A percentile compares a stretch with the other conserved stretches of the same genome.
phyloP scores from a whole-genome alignment of 2,888 invertebrate species.

The Clusia tigrina region DNA sequence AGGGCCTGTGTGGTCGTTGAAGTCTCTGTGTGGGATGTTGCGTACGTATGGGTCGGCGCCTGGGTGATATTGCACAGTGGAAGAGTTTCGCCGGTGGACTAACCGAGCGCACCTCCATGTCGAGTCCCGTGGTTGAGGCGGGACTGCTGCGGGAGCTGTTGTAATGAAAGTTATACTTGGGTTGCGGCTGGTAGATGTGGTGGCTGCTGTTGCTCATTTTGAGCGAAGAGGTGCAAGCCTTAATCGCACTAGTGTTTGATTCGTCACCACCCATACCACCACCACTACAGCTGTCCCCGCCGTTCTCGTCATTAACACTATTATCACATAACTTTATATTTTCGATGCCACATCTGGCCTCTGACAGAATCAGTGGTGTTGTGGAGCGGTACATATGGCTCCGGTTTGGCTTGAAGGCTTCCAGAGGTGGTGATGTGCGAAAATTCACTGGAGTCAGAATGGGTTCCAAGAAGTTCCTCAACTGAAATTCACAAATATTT shows the following conservation, averaged over 20 bases:
- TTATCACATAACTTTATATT: constrained; percentile 66
- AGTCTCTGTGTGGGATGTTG: constrained; percentile 59
- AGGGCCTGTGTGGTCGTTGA: constrained; percentile 81
- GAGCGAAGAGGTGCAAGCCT: constrained; percentile 55
- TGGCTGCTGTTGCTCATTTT: constrained; percentile 63
- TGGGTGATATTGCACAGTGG: constrained; percentile 69
- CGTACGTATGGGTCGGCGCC: constrained; percentile 70
- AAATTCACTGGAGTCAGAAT: constrained; percentile 88
- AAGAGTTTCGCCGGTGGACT: constrained; percentile 67
- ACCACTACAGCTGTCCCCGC: constrained; percentile 42
- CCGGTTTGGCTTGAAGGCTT: constrained; percentile 81
- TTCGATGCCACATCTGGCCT: constrained; percentile 65
- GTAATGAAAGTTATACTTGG: constrained; percentile 62
- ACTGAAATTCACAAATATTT: constrained; percentile 55
- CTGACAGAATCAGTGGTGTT: constrained; percentile 65
- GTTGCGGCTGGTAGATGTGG: constrained; percentile 63
- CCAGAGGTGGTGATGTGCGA: constrained; percentile 88
- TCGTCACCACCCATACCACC: constrained; percentile 40
- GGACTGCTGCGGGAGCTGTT: constrained; percentile 63
- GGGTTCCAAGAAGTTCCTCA: constrained; percentile 71
- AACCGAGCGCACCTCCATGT: constrained; percentile 64
- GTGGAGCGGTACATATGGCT: constrained; percentile 66
- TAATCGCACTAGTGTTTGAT: constrained; percentile 45
- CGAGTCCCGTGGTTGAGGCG: constrained; percentile 62
- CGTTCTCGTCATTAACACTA: constrained; percentile 64